Percentiles rank a stretch among this genome's conserved stretches.
Conservation (phyloP, 2,888 invertebrate genomes). For the Ectropis crepuscularia region DNA sequence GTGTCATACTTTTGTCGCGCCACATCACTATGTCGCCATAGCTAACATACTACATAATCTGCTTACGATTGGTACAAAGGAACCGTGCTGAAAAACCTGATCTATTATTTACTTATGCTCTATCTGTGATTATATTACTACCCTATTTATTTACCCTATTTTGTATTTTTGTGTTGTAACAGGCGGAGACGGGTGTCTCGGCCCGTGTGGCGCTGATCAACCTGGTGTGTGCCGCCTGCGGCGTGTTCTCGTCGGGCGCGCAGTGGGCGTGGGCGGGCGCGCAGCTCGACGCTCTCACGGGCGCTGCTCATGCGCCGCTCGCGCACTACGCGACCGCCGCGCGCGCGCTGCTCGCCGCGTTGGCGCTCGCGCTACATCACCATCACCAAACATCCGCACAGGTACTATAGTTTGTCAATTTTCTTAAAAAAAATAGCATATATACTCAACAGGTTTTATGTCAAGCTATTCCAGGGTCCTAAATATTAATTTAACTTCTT, state of each 20-base stretch:
- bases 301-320: slow-evolving; percentile 39
- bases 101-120: too few species aligned
- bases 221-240: slow-evolving; percentile 26
- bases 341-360: slow-evolving; percentile 59
- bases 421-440: too few species aligned
- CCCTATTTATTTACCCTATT: too few species aligned
- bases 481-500: too few species aligned
- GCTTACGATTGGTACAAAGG: too few species aligned
- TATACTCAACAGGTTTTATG: too few species aligned
- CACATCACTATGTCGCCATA: too few species aligned
- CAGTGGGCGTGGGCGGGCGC: slow-evolving; percentile 70
- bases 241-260: slow-evolving; percentile 50
- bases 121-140: too few species aligned
- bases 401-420: neutral
- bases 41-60: too few species aligned
- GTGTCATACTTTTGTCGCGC: too few species aligned
- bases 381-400: slow-evolving; percentile 17
- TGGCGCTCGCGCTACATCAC: slow-evolving; percentile 54
- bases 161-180: slow-evolving; percentile 9
- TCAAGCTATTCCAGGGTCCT: too few species aligned
- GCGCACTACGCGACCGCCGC: slow-evolving; percentile 59
- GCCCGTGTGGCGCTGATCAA: slow-evolving; percentile 65
- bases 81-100: too few species aligned
- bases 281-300: slow-evolving; percentile 55
- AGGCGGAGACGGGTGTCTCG: slow-evolving; percentile 69